phyloP scores from a whole-genome alignment of 2,113 vertebrate genomes.

The Tragulus kanchil region DNA sequence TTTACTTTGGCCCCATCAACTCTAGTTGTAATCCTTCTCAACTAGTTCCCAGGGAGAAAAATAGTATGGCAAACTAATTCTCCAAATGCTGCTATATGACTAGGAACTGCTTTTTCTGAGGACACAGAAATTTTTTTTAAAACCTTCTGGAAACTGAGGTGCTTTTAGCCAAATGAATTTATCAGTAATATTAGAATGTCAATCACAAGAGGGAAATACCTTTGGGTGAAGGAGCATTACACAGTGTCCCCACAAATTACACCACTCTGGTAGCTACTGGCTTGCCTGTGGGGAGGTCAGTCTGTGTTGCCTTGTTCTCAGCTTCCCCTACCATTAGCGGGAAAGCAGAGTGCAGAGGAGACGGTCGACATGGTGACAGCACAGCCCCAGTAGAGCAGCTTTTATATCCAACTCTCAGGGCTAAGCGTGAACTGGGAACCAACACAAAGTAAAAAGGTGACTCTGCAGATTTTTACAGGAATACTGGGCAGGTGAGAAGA shows the following conservation, averaged over 20 bases:
- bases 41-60: neutral
- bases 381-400: neutral
- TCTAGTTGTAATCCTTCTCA: neutral
- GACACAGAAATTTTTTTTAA: neutral
- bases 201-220: constrained; percentile 5
- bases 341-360: neutral
- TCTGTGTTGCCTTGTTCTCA: neutral
- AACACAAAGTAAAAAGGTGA: neutral
- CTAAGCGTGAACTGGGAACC: neutral
- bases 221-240: neutral
- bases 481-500: neutral
- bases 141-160: constrained; percentile 22
- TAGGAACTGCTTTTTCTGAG: neutral
- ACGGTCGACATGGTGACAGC: neutral
- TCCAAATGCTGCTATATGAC: neutral
- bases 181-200: constrained; percentile 12
- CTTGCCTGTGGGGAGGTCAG: neutral
- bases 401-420: neutral
- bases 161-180: constrained; percentile 22
- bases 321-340: neutral
- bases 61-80: neutral
- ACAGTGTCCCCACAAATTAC: neutral
- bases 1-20: neutral
- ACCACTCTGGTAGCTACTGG: neutral
- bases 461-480: neutral